These are phyloP conservation scores for Nematolebias whitei DNA, from an alignment of 2,113 vertebrate species.

Conservation along the genomic window DNA sequence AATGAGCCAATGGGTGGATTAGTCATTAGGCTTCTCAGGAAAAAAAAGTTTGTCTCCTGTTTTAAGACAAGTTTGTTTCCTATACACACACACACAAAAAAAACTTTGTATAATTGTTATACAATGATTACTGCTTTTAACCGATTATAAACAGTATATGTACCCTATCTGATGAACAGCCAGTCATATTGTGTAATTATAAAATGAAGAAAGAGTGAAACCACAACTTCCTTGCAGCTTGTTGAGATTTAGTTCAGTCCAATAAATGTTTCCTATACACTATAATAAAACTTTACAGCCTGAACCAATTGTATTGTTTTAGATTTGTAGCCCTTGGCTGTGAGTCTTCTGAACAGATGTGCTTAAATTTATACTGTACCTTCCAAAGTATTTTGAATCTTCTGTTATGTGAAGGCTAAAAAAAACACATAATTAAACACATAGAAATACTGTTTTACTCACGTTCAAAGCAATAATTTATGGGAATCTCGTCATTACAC, in stretches of 20 bases:
- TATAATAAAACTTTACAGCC: too few relatives aligned
- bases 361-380: background rate
- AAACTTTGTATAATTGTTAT: too few relatives aligned
- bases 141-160: background rate
- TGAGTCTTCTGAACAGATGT: background rate
- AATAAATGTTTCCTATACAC: too few relatives aligned
- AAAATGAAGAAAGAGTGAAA: too few relatives aligned
- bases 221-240: too few relatives aligned
- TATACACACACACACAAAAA: too few relatives aligned
- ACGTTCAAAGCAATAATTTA: background rate
- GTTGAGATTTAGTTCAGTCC: too few relatives aligned
- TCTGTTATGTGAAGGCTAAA: background rate
- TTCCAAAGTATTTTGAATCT: background rate
- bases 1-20: background rate
- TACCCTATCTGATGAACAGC: background rate
- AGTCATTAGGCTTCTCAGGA: background rate
- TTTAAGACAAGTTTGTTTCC: background rate
- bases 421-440: background rate
- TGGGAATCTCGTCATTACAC: too few relatives aligned
- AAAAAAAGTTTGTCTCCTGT: background rate
- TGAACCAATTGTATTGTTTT: too few relatives aligned
- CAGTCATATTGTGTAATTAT: background rate
- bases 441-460: background rate
- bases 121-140: background rate
- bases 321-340: too few relatives aligned